These are phyloP conservation scores for Martes martes DNA, from an alignment of 2,113 vertebrate species.

Conservation along the genomic window DNA sequence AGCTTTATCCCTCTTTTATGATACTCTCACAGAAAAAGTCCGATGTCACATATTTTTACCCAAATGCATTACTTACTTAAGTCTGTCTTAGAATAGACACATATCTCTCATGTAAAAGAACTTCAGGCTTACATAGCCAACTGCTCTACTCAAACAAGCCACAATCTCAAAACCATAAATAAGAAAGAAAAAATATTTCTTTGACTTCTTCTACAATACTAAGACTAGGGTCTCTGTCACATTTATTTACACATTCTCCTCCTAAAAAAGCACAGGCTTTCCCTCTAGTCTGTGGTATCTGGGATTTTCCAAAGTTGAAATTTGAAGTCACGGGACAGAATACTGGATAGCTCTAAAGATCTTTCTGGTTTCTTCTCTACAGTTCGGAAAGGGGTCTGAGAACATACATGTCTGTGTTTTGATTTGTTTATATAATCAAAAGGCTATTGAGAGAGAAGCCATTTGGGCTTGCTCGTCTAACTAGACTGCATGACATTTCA, in stretches of 20 bases:
- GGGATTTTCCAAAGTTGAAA: background rate
- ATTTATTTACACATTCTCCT: background rate
- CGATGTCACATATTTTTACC: background rate
- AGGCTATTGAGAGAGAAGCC: background rate
- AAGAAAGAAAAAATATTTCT: background rate
- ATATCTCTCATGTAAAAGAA: background rate
- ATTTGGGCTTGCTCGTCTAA: background rate
- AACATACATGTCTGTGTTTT: background rate
- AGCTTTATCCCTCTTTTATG: background rate
- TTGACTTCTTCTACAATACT: background rate
- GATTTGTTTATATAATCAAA: background rate
- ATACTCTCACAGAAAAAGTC: background rate
- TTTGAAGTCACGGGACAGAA: background rate
- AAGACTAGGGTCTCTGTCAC: background rate
- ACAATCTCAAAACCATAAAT: background rate
- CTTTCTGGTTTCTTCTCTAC: background rate
- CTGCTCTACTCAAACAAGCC: background rate
- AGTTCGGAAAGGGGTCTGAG: background rate
- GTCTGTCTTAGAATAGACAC: background rate
- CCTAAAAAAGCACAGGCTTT: background rate
- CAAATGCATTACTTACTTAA: background rate
- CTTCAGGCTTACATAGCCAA: background rate
- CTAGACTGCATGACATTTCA: background rate
- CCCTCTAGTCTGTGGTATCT: background rate
- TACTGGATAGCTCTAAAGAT: background rate